Conservation (phyloP, 2,113 vertebrate species). For the Chaetops frenatus region DNA sequence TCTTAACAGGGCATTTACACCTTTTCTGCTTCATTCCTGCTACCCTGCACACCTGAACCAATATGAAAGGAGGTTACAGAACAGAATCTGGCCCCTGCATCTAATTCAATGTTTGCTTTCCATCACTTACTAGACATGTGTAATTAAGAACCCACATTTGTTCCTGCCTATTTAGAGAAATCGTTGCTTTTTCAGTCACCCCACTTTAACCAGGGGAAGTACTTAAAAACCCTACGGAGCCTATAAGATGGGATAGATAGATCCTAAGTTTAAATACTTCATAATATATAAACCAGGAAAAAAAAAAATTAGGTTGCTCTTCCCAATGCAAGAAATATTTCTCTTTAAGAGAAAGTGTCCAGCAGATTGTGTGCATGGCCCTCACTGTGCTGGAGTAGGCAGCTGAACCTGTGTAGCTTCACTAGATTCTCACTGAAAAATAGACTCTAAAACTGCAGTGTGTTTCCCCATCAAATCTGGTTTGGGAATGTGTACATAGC, state of each 20-base stretch:
- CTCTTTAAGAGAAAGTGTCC: not conserved
- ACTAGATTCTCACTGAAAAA: not conserved
- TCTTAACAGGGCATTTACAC: not conserved
- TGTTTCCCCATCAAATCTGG: not conserved
- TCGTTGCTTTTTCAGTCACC: not conserved
- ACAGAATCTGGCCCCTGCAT: not conserved
- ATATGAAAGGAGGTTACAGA: not conserved
- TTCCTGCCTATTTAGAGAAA: not conserved
- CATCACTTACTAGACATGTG: not conserved
- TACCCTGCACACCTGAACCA: not conserved
- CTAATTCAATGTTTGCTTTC: not conserved
- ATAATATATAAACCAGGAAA: not conserved
- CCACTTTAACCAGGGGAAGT: not conserved
- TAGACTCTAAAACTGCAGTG: not conserved
- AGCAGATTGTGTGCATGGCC: not conserved
- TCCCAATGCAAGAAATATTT: not conserved
- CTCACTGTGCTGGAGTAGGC: not conserved
- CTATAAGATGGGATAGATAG: not conserved
- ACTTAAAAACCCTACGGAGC: not conserved
- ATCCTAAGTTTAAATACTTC: not conserved
- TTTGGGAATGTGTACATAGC: not conserved
- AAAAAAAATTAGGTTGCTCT: not conserved
- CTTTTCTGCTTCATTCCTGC: not conserved
- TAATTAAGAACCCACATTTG: not conserved
- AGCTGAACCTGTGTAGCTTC: not conserved